These are phyloP conservation scores for Drosophila varians DNA, from an alignment of 1,140 invertebrate species.

Conservation along the genomic window DNA sequence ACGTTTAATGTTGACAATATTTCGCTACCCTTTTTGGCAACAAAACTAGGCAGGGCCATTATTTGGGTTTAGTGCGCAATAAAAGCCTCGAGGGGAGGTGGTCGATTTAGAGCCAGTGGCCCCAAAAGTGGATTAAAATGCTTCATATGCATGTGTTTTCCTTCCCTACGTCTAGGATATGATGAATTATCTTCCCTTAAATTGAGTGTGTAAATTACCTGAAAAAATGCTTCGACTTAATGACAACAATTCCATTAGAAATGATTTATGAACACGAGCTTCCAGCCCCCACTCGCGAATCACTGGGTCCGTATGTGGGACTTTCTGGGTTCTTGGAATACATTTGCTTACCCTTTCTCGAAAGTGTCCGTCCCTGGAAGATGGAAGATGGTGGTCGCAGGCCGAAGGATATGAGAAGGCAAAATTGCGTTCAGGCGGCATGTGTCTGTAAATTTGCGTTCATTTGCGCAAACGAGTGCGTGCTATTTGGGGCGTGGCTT, in stretches of 20 bases:
- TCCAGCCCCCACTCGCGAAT: constrained; percentile 32
- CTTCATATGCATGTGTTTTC: background rate
- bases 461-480: constrained; percentile 34
- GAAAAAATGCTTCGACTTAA: constrained; percentile 26
- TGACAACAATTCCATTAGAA: constrained; percentile 32
- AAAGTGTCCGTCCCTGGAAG: background rate
- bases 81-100: background rate
- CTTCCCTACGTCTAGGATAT: too few species aligned
- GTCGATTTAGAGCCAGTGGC: too few species aligned
- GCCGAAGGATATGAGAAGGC: constrained; percentile 30
- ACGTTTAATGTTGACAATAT: constrained; percentile 19
- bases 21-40: background rate
- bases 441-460: constrained; percentile 42
- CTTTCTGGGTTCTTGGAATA: too few species aligned
- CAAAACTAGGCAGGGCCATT: background rate
- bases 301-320: too few species aligned
- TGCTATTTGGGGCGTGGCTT: constrained; percentile 37
- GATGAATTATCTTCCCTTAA: constrained; percentile 3
- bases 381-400: too few species aligned
- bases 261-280: constrained; percentile 35
- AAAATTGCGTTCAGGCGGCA: constrained; percentile 16
- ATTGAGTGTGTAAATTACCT: constrained; percentile 28
- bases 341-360: background rate
- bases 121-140: background rate
- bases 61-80: background rate